Percentiles rank a stretch among this genome's conserved stretches.
phyloP scores from a whole-genome alignment of 2,797 vertebrate species.

The Neosalanx taihuensis region DNA sequence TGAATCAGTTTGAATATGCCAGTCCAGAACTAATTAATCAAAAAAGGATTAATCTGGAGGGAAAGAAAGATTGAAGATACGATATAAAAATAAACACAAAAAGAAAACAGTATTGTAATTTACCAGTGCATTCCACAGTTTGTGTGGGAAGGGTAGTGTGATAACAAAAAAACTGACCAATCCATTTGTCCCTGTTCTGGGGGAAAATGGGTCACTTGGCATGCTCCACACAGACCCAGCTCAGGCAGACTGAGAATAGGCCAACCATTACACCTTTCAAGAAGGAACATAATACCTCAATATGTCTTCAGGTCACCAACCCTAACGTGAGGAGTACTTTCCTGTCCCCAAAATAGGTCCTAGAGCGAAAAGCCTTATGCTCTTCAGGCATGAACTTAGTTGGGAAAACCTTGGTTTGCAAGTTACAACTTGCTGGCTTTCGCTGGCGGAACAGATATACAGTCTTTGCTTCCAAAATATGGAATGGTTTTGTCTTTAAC shows the following conservation, averaged over 20 bases:
- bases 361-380: neutral
- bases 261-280: slow-evolving; percentile 23
- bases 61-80: neutral
- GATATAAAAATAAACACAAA: neutral
- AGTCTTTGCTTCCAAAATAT: neutral
- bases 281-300: slow-evolving; percentile 21
- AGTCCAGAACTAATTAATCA: neutral
- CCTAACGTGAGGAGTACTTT: neutral
- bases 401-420: neutral
- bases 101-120: neutral
- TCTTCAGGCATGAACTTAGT: neutral
- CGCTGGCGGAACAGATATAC: neutral
- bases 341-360: neutral
- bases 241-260: slow-evolving; percentile 20
- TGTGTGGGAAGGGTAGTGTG: neutral
- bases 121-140: neutral
- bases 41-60: neutral
- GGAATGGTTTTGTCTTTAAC: neutral
- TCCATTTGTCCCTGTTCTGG: slow-evolving; percentile 18
- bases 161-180: slow-evolving; percentile 14
- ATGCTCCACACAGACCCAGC: slow-evolving; percentile 29
- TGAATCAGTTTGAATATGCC: neutral
- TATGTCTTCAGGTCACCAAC: slow-evolving; percentile 28
- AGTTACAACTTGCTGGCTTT: neutral
- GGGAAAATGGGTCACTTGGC: slow-evolving; percentile 48